Base-by-base conservation (phyloP, 2,113 vertebrate species). In the Aptenodytes forsteri region DNA sequence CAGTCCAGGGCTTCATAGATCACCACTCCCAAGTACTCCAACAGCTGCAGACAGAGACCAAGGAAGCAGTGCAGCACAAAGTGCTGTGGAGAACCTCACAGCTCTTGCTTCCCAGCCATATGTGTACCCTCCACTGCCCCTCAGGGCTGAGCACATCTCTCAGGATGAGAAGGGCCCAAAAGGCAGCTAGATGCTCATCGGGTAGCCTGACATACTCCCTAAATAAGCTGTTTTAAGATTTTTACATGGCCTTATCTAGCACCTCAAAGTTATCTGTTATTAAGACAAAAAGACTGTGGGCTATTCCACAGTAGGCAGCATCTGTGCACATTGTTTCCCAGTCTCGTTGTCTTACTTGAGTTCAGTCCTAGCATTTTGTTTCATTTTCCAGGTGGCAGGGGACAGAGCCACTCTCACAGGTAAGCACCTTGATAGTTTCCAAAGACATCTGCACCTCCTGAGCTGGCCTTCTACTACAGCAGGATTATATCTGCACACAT, bases 1-100 rank as follows among this genome's bases (percentile, higher is more conserved):
- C 98, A 98, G 84, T 98, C 98, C 93, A 98, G 96, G 69, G 98
- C 98, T 69, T 97, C 95, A 89, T 98, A 98, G 80, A 98, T 95
- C 20, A 97, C 90, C 73, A 97, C 38, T 77, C 98, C 98, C 64
- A 98, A 69, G 46, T 84, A 83, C 72, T 98, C 97, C 44, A 98
- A 73, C n/a, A 98, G 72, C 98, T 98, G 76, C 58, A 93, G 73
- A 56, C 50, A 93, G 80, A 95, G 26, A 90, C 32, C 87, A 82
- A 66, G 47, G 34, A 73, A 62, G 56, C 17, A 93, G 32, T 15
- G 16, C 10, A 69, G 58, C 42, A 90, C 46, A 21, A 84, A 89
- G 36, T 0, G 0, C 7, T 40, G 26, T 14, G 27, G 47, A 67
- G 18, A 87, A 44, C 25, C 16, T 66, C n/a, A 47, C 20, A 55